Base-by-base conservation (phyloP, 2,797 vertebrate species). In the Sparidentex hasta region DNA sequence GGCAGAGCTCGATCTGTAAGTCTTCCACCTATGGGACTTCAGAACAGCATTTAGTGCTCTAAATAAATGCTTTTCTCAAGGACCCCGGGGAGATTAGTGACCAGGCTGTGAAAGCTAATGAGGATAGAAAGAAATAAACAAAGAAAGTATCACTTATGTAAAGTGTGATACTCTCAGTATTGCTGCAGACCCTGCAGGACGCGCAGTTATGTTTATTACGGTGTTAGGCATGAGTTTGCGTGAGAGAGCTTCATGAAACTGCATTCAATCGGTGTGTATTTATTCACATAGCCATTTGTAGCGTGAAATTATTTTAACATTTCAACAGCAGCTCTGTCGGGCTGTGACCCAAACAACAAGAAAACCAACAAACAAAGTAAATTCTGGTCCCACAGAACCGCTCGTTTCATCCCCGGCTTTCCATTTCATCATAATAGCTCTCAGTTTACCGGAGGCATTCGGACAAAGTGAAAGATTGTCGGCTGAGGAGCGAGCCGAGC, bases 381-480 rank as follows among this genome's bases (percentile, higher is more conserved):
- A 38, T 70, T 48, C 21, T 51, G 51, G 55, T 77, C 76, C 21
- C 57, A 48, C n/a, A 72, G 56, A 72, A 75, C 63, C 43, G 0
- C 20, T 7, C 23, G 11, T 75, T 84, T 68, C 41, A 51, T 77
- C 51, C 48, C 59, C 54, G 61, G 9, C 20, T 69, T 55, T 81
- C 46, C 9, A 21, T 71, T 76, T 77, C 54, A 62, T 76, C 66
- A 59, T 55, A 71, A 59, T 64, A 66, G 67, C 64, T 56, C 65
- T 47, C 20, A 17, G 44, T 51, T 71, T 65, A 78, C 72, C 5
- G 2, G 57, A 86, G 58, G 76, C 58, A 55, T 81, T 78, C 50
- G 66, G 63, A 83, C 70, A 71, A 79, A 88, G 48, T 56, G 62
- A 84, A 74, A 76, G 63, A 52, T 20, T 29, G 69, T 81, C 63